Evolutionary conservation across 2,888 invertebrate species (phyloP).

Genomic region (Beris chalybata): DNA sequence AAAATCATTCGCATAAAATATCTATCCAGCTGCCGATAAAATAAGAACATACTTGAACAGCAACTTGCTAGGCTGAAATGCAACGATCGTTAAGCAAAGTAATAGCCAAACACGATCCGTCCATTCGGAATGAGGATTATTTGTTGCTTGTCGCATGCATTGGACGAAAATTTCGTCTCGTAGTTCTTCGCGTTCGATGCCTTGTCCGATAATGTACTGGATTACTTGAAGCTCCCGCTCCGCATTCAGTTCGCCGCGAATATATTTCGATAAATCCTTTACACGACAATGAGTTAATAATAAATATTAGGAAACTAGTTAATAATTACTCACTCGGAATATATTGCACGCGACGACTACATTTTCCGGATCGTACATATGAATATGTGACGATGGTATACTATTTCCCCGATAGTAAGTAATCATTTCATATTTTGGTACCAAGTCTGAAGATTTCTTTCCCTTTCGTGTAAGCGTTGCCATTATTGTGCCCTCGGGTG

Average conservation of each 20-base stretch:
- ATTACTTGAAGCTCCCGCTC: conserved; percentile 82
- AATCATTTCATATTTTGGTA: conserved; percentile 92
- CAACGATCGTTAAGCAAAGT: conserved; percentile 85
- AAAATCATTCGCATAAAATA: conserved; percentile 40
- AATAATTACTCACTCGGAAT: conserved; percentile 72
- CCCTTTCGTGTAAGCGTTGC: conserved; percentile 80
- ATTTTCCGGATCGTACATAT: conserved; percentile 94
- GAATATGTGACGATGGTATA: conserved; percentile 91
- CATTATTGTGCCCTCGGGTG: conserved; percentile 86
- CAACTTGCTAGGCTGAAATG: conserved; percentile 75
- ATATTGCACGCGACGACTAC: conserved; percentile 85
- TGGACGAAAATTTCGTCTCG: conserved; percentile 91
- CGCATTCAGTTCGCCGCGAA: conserved; percentile 82
- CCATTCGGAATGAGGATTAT: conserved; percentile 83
- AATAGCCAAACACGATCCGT: conserved; percentile 86
- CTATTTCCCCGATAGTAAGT: conserved; percentile 83
- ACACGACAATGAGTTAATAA: conserved; percentile 17
- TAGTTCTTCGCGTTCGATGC: conserved; percentile 87
- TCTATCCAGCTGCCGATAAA: background rate
- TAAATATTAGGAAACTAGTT: background rate
- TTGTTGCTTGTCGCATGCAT: conserved; percentile 84
- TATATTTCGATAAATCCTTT: conserved; percentile 86
- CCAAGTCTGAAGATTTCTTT: conserved; percentile 72
- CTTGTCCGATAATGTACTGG: conserved; percentile 81
- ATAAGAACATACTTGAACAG: conserved; percentile 48